phyloP scores from a whole-genome alignment of 2,113 vertebrate species.

The Eira barbara region DNA sequence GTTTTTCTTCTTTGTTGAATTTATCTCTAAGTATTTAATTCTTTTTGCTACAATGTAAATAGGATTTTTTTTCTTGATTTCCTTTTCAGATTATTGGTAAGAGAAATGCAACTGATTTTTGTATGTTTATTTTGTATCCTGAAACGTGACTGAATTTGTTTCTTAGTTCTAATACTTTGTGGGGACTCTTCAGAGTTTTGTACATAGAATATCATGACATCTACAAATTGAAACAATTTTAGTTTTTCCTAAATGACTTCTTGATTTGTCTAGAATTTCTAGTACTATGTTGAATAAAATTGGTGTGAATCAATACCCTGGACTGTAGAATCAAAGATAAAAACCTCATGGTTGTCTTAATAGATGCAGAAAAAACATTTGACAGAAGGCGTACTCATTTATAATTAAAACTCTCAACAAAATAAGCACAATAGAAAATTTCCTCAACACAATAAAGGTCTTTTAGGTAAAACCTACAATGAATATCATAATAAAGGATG shows the following conservation, averaged over 20 bases:
- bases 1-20: neutral
- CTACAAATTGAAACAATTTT: too few species aligned
- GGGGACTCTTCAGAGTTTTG: too few species aligned
- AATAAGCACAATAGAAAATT: neutral
- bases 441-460: neutral
- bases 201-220: too few species aligned
- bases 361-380: neutral
- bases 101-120: neutral
- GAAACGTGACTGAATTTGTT: too few species aligned
- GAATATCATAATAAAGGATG: neutral
- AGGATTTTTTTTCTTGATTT: neutral
- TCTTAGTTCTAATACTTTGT: too few species aligned
- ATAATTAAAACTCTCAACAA: neutral
- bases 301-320: neutral
- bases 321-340: neutral
- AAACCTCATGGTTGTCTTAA: neutral
- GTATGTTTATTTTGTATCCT: too few species aligned
- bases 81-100: neutral
- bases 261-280: too few species aligned
- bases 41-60: neutral
- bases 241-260: too few species aligned
- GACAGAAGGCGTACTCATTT: neutral
- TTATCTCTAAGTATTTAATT: neutral
- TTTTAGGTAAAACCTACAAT: neutral
- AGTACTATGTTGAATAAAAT: too few species aligned